Conservation (phyloP, 2,888 invertebrate species). For the Himalopsyche anomala region DNA sequence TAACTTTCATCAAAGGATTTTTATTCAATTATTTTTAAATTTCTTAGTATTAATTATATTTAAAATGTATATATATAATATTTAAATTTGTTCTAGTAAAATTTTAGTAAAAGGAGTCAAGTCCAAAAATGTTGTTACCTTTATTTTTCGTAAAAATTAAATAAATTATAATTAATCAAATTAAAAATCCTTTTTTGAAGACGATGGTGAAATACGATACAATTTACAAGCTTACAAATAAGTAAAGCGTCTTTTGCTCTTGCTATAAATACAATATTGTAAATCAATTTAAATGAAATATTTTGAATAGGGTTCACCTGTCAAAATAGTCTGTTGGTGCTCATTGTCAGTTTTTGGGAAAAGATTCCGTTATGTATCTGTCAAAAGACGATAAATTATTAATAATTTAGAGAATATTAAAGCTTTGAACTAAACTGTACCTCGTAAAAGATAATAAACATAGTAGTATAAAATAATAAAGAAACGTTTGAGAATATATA, state of each 20-base stretch:
- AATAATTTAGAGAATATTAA: neutral
- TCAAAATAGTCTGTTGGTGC: neutral
- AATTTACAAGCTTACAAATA: too few relatives aligned
- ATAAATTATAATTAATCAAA: too few relatives aligned
- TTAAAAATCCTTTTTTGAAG: too few relatives aligned
- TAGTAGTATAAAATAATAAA: too few relatives aligned
- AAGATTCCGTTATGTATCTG: neutral
- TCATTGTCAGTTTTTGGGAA: neutral
- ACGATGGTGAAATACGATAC: too few relatives aligned
- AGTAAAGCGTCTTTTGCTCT: too few relatives aligned
- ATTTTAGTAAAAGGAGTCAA: too few relatives aligned
- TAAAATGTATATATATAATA: too few relatives aligned
- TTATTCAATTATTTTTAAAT: neutral
- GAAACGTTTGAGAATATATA: too few relatives aligned
- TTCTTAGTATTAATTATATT: neutral
- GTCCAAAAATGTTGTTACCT: too few relatives aligned
- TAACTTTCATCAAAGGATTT: neutral
- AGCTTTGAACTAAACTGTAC: neutral
- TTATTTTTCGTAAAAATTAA: too few relatives aligned
- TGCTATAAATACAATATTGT: neutral
- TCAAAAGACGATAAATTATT: neutral
- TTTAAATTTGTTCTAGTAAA: too few relatives aligned
- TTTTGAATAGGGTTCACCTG: constrained; percentile 19
- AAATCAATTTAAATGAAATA: neutral
- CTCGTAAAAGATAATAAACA: neutral